Conservation (phyloP, 2,888 invertebrate species). For the Stenichneumon culpator region DNA sequence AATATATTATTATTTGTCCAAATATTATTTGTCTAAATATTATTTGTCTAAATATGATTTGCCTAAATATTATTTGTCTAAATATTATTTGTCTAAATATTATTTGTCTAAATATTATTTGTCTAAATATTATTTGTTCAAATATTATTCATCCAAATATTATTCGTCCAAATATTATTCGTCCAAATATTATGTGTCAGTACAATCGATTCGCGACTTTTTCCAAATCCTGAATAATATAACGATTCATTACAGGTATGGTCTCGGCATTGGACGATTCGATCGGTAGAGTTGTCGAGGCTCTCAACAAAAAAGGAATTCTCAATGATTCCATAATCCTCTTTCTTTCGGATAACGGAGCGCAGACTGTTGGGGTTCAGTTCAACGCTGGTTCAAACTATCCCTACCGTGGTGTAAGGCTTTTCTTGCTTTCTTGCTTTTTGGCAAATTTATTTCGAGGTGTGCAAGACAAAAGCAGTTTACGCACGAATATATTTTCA, state of each 20-base stretch:
- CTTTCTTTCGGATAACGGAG: slow-evolving; percentile 88
- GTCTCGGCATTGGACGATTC: slow-evolving; percentile 88
- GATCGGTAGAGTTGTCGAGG: slow-evolving; percentile 86
- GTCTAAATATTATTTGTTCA: slow-evolving; percentile 12
- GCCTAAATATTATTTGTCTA: slow-evolving; percentile 10
- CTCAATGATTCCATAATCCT: slow-evolving; percentile 88
- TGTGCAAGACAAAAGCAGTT: not conserved
- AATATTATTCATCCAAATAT: slow-evolving; percentile 3
- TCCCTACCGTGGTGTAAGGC: slow-evolving; percentile 87
- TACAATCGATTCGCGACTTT: not conserved
- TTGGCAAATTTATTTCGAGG: not conserved
- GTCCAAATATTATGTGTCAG: no score
- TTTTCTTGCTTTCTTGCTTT: not conserved
- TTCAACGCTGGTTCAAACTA: slow-evolving; percentile 88
- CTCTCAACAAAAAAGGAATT: slow-evolving; percentile 85
- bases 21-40: slow-evolving; percentile 3
- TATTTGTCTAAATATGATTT: not conserved
- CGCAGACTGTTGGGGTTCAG: slow-evolving; percentile 85
- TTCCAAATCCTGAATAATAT: not conserved
- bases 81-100: slow-evolving; percentile 3
- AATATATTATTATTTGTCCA: slow-evolving; percentile 35
- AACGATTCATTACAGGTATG: slow-evolving; percentile 85
- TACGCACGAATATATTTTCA: slow-evolving; percentile 73
- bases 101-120: not conserved
- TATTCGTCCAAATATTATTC: not conserved